Base-by-base conservation (phyloP, 2,888 invertebrate genomes). In the Lepas anatifera region DNA sequence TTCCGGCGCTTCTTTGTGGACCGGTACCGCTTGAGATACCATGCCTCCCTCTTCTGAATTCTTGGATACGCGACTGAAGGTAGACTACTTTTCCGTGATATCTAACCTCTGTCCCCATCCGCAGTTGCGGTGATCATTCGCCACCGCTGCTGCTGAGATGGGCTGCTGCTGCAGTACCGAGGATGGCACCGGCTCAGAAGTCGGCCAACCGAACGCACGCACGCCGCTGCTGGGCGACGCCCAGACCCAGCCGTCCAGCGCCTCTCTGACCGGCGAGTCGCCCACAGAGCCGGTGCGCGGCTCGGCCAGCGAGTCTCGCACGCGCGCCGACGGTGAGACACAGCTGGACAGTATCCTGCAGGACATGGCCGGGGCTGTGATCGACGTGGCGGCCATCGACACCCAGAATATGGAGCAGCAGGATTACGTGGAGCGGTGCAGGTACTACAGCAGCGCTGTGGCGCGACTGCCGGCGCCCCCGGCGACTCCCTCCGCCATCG, bases 231-330 rank as follows among this genome's bases (percentile, higher is more conserved):
- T 72, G 69, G 74, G 73, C 68, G 74, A 73, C 58, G 71, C 73
- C 50, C 73, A 74, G 27, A 72, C 74, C 68, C 74, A 74, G 70
- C 71, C 72, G 67, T 73, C 74, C 71, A 73, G 74, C 71, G 73
- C 46, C 29, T 22, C 50, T 3, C n/a, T 10, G 25, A 18, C 18
- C 58, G 58, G 58, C 58, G 32, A 32, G n/a, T 2, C 22, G 32
- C 8, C 22, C 22, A 22, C 18, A 18, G 58, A 58, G 32, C 58
- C 58, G 22, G 48, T 25, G 58, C 58, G 58, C 8, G n/a, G n/a
- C n/a, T n/a, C n/a, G n/a, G 22, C 32, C 22, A 35, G 58, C 35
- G 58, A 58, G 32, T 7, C 58, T 32, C 58, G 58, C 58, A 10
- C 35, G 22, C 35, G 58, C 58, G 58, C 32, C 32, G 58, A 58